Conservation (phyloP, 2,113 vertebrate genomes). For the Scopus umbretta region DNA sequence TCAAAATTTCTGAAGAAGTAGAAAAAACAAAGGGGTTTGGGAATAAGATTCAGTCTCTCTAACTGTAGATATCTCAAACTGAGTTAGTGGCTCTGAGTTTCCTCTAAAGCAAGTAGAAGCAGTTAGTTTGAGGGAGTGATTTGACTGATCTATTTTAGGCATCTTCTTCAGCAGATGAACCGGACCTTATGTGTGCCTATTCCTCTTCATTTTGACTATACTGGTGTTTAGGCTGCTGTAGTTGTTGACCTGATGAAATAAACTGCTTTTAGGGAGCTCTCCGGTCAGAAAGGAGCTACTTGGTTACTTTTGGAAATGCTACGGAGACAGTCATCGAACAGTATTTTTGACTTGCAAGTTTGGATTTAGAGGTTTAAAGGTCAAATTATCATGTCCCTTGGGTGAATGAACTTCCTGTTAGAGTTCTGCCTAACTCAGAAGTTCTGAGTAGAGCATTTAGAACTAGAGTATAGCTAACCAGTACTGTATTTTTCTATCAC, state of each 20-base stretch:
- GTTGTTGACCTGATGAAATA: neutral
- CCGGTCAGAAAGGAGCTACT: neutral
- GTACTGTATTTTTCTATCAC: neutral
- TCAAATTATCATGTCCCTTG: neutral
- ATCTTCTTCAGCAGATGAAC: neutral
- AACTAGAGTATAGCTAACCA: neutral
- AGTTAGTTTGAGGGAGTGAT: neutral
- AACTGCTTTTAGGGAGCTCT: neutral
- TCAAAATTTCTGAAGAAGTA: neutral
- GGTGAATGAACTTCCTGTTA: neutral
- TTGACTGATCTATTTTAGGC: neutral
- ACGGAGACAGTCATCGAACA: neutral
- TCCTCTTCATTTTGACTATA: neutral
- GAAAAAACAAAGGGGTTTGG: neutral
- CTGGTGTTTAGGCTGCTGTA: neutral
- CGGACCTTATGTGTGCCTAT: rapidly evolving
- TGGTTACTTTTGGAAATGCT: neutral
- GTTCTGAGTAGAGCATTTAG: neutral
- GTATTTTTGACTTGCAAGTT: neutral
- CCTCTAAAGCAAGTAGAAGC: neutral
- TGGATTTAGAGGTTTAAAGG: neutral
- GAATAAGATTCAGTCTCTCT: neutral
- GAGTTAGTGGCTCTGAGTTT: neutral
- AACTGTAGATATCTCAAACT: neutral
- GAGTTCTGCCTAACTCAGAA: neutral